Base-by-base conservation (phyloP, 2,797 vertebrate species). In the Lacerta bilineata region DNA sequence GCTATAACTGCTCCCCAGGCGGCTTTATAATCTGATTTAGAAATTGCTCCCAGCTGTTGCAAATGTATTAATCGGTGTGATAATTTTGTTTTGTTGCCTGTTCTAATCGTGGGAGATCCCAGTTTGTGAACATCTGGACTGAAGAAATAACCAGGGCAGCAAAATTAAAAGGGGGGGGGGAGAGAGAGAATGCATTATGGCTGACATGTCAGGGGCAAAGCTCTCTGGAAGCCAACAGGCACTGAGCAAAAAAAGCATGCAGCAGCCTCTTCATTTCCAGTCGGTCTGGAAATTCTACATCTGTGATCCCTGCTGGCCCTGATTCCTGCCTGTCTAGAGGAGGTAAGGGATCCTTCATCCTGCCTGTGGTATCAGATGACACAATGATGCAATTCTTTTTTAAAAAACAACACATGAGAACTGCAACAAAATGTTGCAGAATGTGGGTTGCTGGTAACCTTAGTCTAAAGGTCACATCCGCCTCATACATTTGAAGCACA, bases 41-140 rank as follows among this genome's bases (percentile, higher is more conserved):
- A 81, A 87, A 82, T 87, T 87, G 74, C 80, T 87, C 80, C 80
- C 86, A 87, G 80, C 86, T 87, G 86, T 82, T 87, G 61, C 8
- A 36, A 87, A 29, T 36, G 39, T 82, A 82, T 87, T 87, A 87
- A 87, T 75, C 13, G 20, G 71, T 36, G 80, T 76, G 80, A 82
- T 82, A 39, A 23, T 82, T 87, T 82, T 87, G 79, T 87, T 74
- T 64, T 75, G 71, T 82, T 87, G 86, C 71, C 39, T 82, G 11
- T 82, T 46, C 23, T 81, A 87, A 61, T 87, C 55, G 71, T 75
- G 86, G 79, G 86, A 87, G 86, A 75, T 87, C 86, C 11, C 61
- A 41, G 33, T 46, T 75, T 75, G 80, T 27, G 59, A 83, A 87
- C 86, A 87, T 87, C 86, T 87, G 86, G 80, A 87, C 36, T 13